These are phyloP conservation scores for Sorex araneus DNA, from an alignment of 2,113 vertebrate genomes.

Conservation along the genomic window DNA sequence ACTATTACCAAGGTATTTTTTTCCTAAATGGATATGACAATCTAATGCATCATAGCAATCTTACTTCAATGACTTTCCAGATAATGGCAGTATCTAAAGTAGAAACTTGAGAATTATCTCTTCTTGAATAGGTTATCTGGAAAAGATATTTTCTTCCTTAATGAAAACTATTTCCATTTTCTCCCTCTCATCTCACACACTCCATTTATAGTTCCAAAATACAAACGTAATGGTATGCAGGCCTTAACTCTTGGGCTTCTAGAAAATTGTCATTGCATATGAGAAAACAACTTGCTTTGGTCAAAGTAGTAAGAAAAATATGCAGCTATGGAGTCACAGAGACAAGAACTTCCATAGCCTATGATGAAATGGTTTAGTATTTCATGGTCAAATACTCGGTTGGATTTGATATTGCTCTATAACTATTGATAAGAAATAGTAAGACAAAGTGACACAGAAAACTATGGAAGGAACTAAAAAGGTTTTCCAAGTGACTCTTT, in stretches of 20 bases:
- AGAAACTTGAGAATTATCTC: constrained; percentile 56
- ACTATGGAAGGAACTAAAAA: neutral
- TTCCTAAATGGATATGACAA: constrained; percentile 45
- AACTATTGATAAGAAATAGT: neutral
- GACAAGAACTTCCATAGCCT: neutral
- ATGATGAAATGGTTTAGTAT: neutral
- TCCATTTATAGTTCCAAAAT: constrained; percentile 15
- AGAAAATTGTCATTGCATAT: neutral
- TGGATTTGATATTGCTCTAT: neutral
- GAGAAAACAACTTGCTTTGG: constrained; percentile 29
- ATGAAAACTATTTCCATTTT: constrained; percentile 52
- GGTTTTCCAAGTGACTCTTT: neutral
- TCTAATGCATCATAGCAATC: constrained; percentile 48
- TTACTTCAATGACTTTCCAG: constrained; percentile 67
- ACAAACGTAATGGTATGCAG: neutral
- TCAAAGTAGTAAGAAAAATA: neutral
- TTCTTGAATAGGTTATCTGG: constrained; percentile 55
- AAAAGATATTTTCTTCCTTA: constrained; percentile 62
- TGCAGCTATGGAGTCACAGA: neutral
- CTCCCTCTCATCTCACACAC: neutral
- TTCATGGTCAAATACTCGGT: neutral
- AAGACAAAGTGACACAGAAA: neutral
- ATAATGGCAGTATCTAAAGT: constrained; percentile 37
- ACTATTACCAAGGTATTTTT: constrained; percentile 59
- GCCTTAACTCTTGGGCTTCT: constrained; percentile 3